phyloP scores from a whole-genome alignment of 2,113 vertebrate species.

The Nycticorax nycticorax region DNA sequence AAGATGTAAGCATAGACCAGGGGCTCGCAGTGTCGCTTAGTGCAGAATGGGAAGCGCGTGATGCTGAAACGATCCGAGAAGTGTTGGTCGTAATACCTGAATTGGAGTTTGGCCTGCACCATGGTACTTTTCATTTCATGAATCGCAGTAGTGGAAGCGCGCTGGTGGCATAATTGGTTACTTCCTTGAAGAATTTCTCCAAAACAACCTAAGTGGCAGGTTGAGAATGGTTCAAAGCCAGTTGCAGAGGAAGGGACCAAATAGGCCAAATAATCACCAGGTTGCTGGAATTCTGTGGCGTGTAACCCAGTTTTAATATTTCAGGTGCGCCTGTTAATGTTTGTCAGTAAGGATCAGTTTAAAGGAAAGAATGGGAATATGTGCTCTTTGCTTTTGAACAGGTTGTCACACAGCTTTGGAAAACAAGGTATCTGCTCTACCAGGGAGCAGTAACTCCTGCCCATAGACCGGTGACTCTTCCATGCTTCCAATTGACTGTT shows the following conservation, averaged over 20 bases:
- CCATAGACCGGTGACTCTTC: not conserved
- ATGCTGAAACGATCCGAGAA: not conserved
- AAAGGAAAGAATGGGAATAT: not conserved
- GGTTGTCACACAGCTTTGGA: not conserved
- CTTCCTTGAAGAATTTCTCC: not conserved
- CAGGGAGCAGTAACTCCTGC: not conserved
- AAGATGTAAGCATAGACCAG: rapidly evolving
- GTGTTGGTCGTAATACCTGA: not conserved
- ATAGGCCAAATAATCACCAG: not conserved
- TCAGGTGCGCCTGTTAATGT: not conserved
- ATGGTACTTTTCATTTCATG: not conserved
- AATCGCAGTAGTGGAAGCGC: not conserved
- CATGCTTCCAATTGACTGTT: not conserved
- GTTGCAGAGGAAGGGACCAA: not conserved
- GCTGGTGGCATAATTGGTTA: not conserved
- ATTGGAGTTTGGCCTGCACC: not conserved
- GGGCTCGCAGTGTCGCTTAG: rapidly evolving
- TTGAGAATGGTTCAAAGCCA: not conserved
- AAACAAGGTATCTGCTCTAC: not conserved
- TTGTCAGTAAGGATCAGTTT: not conserved
- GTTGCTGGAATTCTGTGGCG: not conserved
- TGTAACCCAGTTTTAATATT: not conserved
- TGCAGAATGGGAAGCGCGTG: rapidly evolving
- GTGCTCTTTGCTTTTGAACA: not conserved
- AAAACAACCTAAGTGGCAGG: not conserved